Evolutionary conservation across 53 echinoderm and acorn worm genomes (phyloP).

Genomic region (Holothuria scabra): DNA sequence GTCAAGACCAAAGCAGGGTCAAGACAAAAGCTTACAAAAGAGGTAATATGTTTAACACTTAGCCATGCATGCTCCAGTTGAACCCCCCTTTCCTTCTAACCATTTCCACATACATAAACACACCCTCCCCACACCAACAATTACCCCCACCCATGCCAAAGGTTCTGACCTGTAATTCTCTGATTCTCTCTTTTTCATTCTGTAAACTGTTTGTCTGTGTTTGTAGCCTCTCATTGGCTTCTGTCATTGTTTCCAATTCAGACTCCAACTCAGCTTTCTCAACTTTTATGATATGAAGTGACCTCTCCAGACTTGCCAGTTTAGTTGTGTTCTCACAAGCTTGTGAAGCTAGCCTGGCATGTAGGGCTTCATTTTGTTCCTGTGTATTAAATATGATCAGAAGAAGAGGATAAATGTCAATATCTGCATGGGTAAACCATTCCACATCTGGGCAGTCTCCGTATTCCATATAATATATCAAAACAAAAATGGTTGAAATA

Average conservation of each 20-base stretch:
- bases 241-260: conserved; percentile 2
- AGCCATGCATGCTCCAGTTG: too few relatives aligned
- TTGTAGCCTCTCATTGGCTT: conserved; percentile 2
- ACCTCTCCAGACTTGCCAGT: conserved; percentile 15
- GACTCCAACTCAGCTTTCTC: conserved; percentile 21
- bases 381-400: not conserved
- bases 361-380: not conserved
- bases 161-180: too few relatives aligned
- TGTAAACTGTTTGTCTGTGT: not conserved
- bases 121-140: too few relatives aligned
- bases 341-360: not conserved
- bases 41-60: too few relatives aligned
- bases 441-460: too few relatives aligned
- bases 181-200: not conserved
- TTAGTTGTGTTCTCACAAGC: conserved; percentile 5
- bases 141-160: too few relatives aligned
- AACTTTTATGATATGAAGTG: not conserved
- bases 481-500: too few relatives aligned
- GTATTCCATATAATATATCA: too few relatives aligned
- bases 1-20: too few relatives aligned
- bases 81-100: too few relatives aligned
- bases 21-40: too few relatives aligned
- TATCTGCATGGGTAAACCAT: conserved; percentile 39
- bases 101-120: too few relatives aligned
- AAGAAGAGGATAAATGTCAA: not conserved